A percentile compares a stretch with the other conserved stretches of the same genome.
phyloP scores from a whole-genome alignment of 2,113 vertebrate genomes.

The Odontophorus gujanensis region DNA sequence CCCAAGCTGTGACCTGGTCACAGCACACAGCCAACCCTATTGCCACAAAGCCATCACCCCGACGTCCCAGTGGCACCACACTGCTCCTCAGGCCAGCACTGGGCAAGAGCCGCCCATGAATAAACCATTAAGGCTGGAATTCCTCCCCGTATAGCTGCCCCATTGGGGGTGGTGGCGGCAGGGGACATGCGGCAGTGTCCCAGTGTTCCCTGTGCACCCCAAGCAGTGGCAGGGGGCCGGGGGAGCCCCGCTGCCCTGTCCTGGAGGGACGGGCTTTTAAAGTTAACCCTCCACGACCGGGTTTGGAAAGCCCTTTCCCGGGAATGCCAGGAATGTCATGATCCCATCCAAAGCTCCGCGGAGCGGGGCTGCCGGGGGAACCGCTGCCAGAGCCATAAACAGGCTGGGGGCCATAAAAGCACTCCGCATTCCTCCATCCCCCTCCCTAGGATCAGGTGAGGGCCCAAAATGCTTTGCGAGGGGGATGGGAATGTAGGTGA shows the following conservation, averaged over 20 bases:
- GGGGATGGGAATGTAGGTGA: fast-evolving
- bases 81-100: not conserved
- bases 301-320: slow-evolving; percentile 33
- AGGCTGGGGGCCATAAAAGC: slow-evolving; percentile 35
- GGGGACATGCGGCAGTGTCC: not conserved
- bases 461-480: fast-evolving
- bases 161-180: fast-evolving
- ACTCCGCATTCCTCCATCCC: not conserved
- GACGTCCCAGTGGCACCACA: fast-evolving
- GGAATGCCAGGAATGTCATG: slow-evolving; percentile 69
- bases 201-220: fast-evolving
- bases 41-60: not conserved
- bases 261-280: not conserved
- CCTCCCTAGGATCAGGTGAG: not conserved
- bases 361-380: not conserved
- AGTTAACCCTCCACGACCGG: slow-evolving; percentile 14
- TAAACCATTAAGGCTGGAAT: slow-evolving; percentile 32
- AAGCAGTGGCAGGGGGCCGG: fast-evolving
- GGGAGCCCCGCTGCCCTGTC: not conserved
- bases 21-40: not conserved
- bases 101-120: slow-evolving; percentile 39
- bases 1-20: fast-evolving
- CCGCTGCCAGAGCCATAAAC: slow-evolving; percentile 25
- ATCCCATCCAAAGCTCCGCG: slow-evolving; percentile 21
- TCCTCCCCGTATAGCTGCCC: not conserved